Conservation (phyloP, 2,797 vertebrate species). For the Cuculus canorus region DNA sequence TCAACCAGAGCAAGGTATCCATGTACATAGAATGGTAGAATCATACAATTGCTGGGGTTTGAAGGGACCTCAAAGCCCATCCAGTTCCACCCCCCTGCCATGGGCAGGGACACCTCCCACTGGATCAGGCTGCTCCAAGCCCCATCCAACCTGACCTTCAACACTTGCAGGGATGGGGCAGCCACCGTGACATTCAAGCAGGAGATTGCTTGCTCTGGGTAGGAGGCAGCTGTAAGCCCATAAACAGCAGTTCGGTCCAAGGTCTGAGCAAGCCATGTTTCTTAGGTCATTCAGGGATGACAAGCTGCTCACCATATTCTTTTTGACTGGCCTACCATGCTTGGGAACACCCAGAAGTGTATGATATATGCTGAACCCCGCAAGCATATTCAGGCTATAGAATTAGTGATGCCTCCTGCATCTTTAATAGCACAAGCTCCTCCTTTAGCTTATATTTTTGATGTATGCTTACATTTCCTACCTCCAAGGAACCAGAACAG, state of each 20-base stretch:
- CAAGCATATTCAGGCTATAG: not conserved
- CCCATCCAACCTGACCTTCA: too few relatives aligned
- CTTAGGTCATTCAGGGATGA: not conserved
- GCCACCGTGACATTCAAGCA: too few relatives aligned
- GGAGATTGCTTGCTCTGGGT: not conserved
- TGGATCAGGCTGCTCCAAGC: too few relatives aligned
- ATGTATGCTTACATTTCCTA: not conserved
- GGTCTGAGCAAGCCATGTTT: not conserved
- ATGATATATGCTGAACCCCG: not conserved
- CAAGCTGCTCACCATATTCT: not conserved
- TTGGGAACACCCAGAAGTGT: not conserved
- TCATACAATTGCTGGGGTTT: too few relatives aligned
- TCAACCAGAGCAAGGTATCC: not conserved
- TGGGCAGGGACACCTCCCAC: too few relatives aligned
- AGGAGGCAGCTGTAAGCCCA: not conserved
- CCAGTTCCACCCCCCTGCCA: too few relatives aligned
- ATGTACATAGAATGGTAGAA: not conserved
- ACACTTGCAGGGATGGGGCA: too few relatives aligned
- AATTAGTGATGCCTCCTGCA: not conserved
- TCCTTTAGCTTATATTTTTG: not conserved
- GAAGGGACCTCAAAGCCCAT: too few relatives aligned
- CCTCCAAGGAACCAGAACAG: not conserved
- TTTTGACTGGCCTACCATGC: not conserved
- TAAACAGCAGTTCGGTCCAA: not conserved
- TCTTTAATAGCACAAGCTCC: not conserved